A percentile compares a stretch with the other conserved stretches of the same genome.
These are phyloP conservation scores for Oxytorus armatus DNA, from an alignment of 2,888 invertebrate species.

Conservation along the genomic window DNA sequence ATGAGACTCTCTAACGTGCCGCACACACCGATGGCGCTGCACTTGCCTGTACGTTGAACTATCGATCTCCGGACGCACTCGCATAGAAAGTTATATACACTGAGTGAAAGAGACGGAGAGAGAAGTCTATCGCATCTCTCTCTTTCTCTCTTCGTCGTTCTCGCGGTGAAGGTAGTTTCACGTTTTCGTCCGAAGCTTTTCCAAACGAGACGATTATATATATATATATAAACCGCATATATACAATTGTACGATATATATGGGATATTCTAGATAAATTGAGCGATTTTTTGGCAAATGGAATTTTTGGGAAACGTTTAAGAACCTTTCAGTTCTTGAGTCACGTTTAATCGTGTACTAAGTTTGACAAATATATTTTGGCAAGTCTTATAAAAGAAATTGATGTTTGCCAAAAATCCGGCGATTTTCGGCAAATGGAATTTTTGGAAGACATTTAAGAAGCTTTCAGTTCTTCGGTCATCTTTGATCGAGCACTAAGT, in stretches of 20 bases:
- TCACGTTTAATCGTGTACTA: too few relatives aligned
- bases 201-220: slow-evolving; percentile 57
- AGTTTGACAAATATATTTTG: too few relatives aligned
- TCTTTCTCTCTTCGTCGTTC: slow-evolving; percentile 18
- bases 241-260: not conserved
- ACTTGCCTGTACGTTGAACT: slow-evolving; percentile 82
- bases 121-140: slow-evolving; percentile 11
- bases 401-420: too few relatives aligned
- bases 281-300: not conserved
- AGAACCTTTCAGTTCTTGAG: too few relatives aligned
- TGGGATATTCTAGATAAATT: not conserved
- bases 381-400: too few relatives aligned
- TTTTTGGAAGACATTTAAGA: not conserved
- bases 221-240: slow-evolving; percentile 11
- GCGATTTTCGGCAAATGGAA: not conserved
- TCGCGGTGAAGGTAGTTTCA: slow-evolving; percentile 45
- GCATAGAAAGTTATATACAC: slow-evolving; percentile 62
- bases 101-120: slow-evolving; percentile 30
- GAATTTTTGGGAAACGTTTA: not conserved
- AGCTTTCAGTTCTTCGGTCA: too few relatives aligned
- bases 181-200: slow-evolving; percentile 52
- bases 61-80: slow-evolving; percentile 77
- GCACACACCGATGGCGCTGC: slow-evolving; percentile 73
- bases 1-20: slow-evolving; percentile 60
- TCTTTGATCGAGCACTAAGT: too few relatives aligned